These are phyloP conservation scores for Melikaiella ostensackeni DNA, from an alignment of 2,888 invertebrate genomes.

Conservation along the genomic window DNA sequence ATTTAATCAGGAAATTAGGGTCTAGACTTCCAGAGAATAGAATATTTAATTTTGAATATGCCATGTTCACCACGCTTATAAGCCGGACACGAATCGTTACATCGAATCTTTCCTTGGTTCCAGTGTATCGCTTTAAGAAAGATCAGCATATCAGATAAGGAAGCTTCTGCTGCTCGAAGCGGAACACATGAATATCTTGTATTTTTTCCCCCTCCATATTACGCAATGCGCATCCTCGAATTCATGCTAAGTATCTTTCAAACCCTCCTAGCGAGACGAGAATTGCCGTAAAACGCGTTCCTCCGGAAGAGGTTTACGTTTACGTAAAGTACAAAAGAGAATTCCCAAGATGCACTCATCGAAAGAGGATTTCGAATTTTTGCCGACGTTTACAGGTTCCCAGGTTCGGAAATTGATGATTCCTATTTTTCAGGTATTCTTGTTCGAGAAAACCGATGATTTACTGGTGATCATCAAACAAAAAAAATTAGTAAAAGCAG, in stretches of 20 bases:
- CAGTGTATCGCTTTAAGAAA: constrained; percentile 53
- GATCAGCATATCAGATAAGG: constrained; percentile 61
- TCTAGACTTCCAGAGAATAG: not conserved
- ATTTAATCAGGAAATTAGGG: not conserved
- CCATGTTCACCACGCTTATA: constrained; percentile 36
- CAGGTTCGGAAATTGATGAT: not conserved
- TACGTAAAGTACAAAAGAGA: constrained; percentile 18
- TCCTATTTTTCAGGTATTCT: not conserved
- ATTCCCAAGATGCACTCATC: constrained; percentile 22
- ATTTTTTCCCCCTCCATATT: constrained; percentile 11
- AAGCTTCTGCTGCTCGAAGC: constrained; percentile 57
- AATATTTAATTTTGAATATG: constrained; percentile 32
- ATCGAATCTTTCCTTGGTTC: constrained; percentile 64
- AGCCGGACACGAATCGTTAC: constrained; percentile 70
- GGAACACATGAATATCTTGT: constrained; percentile 67
- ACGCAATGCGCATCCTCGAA: constrained; percentile 37
- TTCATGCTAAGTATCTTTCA: constrained; percentile 32
- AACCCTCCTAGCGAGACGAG: constrained; percentile 35
- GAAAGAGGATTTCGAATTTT: constrained; percentile 20
- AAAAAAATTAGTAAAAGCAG: too few species aligned
- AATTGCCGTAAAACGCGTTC: constrained; percentile 28
- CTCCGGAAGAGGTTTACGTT: constrained; percentile 33
- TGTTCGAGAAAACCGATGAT: too few species aligned
- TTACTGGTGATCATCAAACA: too few species aligned
- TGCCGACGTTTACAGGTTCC: not conserved